Percentiles rank a stretch among this genome's conserved stretches.
Evolutionary conservation across 2,113 vertebrate genomes (phyloP).

Genomic region (Burhinus oedicnemus): DNA sequence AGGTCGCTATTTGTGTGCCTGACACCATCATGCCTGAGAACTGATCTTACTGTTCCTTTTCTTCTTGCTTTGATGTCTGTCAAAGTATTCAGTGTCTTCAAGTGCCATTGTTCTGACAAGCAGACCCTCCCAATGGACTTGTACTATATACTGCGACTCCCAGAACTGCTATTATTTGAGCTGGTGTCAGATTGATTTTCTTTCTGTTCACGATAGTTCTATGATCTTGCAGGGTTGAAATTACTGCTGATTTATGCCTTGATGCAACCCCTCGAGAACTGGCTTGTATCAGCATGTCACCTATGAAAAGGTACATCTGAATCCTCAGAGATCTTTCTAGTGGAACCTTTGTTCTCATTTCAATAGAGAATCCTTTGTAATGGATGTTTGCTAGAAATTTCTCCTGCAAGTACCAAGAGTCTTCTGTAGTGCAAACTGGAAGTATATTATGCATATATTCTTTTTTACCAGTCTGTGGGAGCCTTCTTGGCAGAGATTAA

Average conservation of each 20-base stretch:
- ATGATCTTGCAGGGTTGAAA: conserved; percentile 48
- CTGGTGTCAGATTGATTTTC: conserved; percentile 63
- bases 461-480: background rate
- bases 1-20: background rate
- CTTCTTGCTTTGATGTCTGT: conserved; percentile 64
- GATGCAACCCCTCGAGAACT: conserved; percentile 4
- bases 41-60: conserved; percentile 39
- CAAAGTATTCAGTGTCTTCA: conserved; percentile 49
- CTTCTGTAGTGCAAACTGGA: conserved; percentile 20
- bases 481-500: background rate
- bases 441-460: background rate
- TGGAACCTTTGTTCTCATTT: conserved; percentile 34
- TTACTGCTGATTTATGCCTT: conserved; percentile 54
- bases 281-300: conserved; percentile 54
- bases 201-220: conserved; percentile 48
- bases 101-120: conserved; percentile 61
- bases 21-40: conserved; percentile 34
- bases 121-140: conserved; percentile 34
- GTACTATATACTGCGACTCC: conserved; percentile 11
- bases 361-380: conserved; percentile 36
- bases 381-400: conserved; percentile 48
- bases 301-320: conserved; percentile 46
- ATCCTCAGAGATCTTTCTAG: conserved; percentile 50
- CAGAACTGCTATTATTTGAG: conserved; percentile 59
- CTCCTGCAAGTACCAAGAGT: background rate